Evolutionary conservation across 2,113 vertebrate species (phyloP), one percentile per base, ranked within the genome.

Genomic region (Bambusicola thoracicus): DNA sequence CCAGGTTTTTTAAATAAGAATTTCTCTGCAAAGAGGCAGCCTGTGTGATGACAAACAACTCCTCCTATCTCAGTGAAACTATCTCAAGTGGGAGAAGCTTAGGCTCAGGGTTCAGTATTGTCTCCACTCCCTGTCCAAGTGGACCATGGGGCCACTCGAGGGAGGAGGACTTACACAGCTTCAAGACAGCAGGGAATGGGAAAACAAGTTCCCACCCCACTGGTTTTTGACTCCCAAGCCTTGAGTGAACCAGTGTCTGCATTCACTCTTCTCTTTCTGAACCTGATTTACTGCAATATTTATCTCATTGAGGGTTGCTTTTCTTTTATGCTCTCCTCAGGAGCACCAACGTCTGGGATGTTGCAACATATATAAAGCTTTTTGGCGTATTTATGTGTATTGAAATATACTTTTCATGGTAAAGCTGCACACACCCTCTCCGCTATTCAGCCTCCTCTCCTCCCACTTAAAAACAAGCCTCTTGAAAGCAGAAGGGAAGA

Each of bases 401-500:
- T 92, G 86, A 95, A 94, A 94, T 91, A 85, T 81, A 24, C 74
- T 94, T 95, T 93, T 74, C 78, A 84, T 25, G 74, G 78, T 36
- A 79, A 70, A 66, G 83, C 91, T 89, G 86, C 87, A 96, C 91
- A 95, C 89, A 0, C 87, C 91, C 95, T 97, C 68, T 87, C 85
- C 81, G 92, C 91, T 69, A 10, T 68, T 72, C 92, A 93, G 55
- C 87, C 87, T 95, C 76, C 48, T 93, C 81, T 89, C 92, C 94
- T 95, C 88, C 92, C 87, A 93, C 93, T 95, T 95, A 76, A 86
- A 91, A 95, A 95, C 91, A 96, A 96, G 30, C 40, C 81, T 92
- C 94, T 93, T 96, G 84, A 97, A 97, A 95, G 85, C 81, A 88
- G 75, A 92, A 82, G 82, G 91, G 87, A 95, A 95, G 93, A 95